Base-by-base conservation (phyloP, 2,113 vertebrate species). In the Eublepharis macularius region DNA sequence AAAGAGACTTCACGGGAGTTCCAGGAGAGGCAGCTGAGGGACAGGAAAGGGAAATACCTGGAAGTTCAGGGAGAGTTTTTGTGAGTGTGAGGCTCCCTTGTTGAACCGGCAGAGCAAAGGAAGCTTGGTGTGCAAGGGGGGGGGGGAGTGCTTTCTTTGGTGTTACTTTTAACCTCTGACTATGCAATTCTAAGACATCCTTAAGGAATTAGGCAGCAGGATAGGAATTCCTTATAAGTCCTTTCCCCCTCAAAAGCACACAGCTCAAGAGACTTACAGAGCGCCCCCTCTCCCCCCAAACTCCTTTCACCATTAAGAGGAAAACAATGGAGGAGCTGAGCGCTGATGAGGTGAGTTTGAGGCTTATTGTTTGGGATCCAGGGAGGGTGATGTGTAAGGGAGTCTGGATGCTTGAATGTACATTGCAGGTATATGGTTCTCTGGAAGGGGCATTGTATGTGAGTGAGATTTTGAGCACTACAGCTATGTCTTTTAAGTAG, bases 281-380 rank as follows among this genome's bases (percentile, higher is more conserved):
- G 93, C 83, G 7, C 84, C 90, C 66, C 88, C 68, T 73, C 68
- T 73, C 63, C 89, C 93, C 93, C 88, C 76, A 75, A 80, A 88
- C 91, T 87, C 91, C 95, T 92, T 94, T 91, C 96, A 97, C 96
- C 94, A 96, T 97, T 97, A 97, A 97, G 96, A 97, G 96, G 92
- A 96, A 95, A 96, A 96, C 95, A 93, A 98, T 99, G 98, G 98
- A 99, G 97, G 98, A 99, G 96, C 96, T 99, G 95, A 99, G 98
- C 96, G 98, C 98, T 94, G 98, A 99, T 85, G 98, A 99, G 98
- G 98, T 98, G 96, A 97, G 98, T 49, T 51, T 60, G 19, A 2
- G 54, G 13, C 6, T 43, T 57, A 3, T 12, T 49, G 73, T 65
- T 85, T 45, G 7, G 29, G 47, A 41, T 47, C 81, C 88, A 10